Conservation (phyloP, 2,797 vertebrate species). For the Nannoperca obscura region DNA sequence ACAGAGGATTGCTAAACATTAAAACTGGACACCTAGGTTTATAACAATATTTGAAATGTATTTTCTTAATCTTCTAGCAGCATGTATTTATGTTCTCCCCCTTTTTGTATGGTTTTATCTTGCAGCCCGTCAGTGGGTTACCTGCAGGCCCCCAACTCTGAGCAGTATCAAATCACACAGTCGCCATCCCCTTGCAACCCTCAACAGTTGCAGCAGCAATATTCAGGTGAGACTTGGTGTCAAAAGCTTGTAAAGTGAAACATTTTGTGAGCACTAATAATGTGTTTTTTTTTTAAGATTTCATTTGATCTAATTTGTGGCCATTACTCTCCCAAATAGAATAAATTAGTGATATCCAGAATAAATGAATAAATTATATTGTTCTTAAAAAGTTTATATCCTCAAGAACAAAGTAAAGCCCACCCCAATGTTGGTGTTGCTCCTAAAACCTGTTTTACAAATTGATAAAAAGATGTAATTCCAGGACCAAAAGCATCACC, state of each 20-base stretch:
- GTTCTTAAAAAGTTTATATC: not conserved
- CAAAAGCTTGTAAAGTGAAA: not conserved
- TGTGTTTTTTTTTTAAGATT: not conserved
- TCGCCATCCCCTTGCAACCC: constrained; percentile 96
- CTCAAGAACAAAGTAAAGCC: not conserved
- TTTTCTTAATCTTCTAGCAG: not conserved
- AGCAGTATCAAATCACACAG: constrained; percentile 97
- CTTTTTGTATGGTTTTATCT: constrained; percentile 16
- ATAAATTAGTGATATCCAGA: not conserved
- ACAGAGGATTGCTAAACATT: not conserved
- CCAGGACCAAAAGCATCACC: not conserved
- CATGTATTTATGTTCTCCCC: not conserved
- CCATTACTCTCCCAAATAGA: not conserved
- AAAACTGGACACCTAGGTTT: not conserved
- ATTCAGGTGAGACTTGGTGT: constrained; percentile 88
- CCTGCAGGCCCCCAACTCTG: constrained; percentile 93
- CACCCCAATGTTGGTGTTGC: not conserved
- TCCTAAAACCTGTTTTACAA: not conserved
- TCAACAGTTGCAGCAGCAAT: constrained; percentile 97
- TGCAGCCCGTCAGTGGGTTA: constrained; percentile 94
- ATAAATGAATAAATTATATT: not conserved
- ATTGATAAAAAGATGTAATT: not conserved
- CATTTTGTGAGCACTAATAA: not conserved
- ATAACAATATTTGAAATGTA: not conserved
- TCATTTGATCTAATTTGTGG: not conserved